A percentile compares a stretch with the other conserved stretches of the same genome.
Conservation (phyloP, 2,113 vertebrate species). For the Chaetura pelagica region DNA sequence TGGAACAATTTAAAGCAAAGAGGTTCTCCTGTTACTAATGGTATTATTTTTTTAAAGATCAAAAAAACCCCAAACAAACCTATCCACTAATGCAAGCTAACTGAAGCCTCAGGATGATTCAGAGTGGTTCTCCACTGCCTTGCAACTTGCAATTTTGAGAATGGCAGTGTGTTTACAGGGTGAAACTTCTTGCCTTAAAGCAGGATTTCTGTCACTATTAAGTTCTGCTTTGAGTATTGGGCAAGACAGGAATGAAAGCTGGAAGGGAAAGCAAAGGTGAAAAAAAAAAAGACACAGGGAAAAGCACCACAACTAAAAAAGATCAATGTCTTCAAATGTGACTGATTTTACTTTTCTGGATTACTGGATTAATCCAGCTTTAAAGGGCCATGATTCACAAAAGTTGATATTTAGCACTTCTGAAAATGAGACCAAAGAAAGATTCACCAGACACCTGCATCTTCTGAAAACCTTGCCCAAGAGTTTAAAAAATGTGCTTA, state of each 20-base stretch:
- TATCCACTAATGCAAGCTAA: neutral
- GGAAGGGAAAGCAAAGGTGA: neutral
- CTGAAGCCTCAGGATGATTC: neutral
- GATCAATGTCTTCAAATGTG: neutral
- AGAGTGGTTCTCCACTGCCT: neutral
- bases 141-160: neutral
- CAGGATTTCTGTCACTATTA: neutral
- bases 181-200: neutral
- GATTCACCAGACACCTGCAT: neutral
- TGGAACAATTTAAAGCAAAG: neutral
- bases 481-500: neutral
- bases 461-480: neutral
- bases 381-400: neutral
- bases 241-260: neutral
- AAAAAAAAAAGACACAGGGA: neutral
- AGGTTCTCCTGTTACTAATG: neutral
- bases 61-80: neutral
- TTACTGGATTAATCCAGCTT: neutral
- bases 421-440: neutral
- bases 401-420: neutral
- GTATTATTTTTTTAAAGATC: neutral
- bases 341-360: neutral
- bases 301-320: neutral
- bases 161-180: neutral
- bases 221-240: neutral